Base-by-base conservation (phyloP, 1,140 invertebrate species). In the Trachymyrmex cornetzi region DNA sequence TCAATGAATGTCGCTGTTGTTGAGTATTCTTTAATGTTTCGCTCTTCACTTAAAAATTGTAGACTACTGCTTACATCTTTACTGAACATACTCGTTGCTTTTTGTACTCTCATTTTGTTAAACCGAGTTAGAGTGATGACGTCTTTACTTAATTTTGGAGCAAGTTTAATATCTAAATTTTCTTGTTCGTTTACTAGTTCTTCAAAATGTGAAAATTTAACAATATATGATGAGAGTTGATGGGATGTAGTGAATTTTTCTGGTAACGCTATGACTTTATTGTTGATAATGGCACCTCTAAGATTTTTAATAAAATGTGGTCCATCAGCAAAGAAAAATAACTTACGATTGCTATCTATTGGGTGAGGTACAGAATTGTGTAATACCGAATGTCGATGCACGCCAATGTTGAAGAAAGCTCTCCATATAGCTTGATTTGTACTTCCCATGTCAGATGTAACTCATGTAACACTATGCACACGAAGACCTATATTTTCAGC, bases 41-140 rank as follows among this genome's bases (percentile, higher is more conserved):
- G n/a, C 6, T 53, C n/a, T n/a, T 72, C 14, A 9, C 24, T 24
- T 19, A 55, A 72, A 53, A 53, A 53, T 0, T 53, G 1, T 53
- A 72, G 7, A 2, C 4, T 16, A n/a, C 19, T 6, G 48, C 48
- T 53, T 9, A 72, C 69, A 53, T 72, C 48, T 27, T 6, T 27
- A 72, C 24, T 72, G 9, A 72, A 22, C 69, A 72, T 53, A 53
- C 9, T 72, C 0, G 24, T 30, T 53, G 69, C 69, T 30, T 27
- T 72, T 0, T 55, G 16, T 2, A 72, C 69, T 72, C n/a, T 50
- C 48, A 72, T 72, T 24, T 72, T 72, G 3, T 72, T 72, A 72
- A 72, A 72, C 1, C 0, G 5, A 2, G 44, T 72, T 11, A 19
- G 0, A 7, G 22, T 72, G 19, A 72, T 6, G 27, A 72, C 2